Evolutionary conservation across 35 echinoderm and acorn worm species (phyloP), one percentile per base, ranked within the genome.

Genomic region (Stichopus chloronotus): DNA sequence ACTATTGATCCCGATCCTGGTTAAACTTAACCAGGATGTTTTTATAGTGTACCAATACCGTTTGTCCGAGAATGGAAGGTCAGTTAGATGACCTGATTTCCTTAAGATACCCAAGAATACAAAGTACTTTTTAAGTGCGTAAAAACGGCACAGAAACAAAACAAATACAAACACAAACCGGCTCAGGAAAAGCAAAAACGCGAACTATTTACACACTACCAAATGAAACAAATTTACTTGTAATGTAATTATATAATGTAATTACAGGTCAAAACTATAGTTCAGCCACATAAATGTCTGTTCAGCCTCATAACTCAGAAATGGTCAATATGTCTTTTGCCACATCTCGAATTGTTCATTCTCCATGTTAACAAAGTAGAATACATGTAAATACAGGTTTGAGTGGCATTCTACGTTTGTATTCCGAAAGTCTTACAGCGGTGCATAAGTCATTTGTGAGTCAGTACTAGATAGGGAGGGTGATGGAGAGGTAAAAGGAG

Each of bases 401-500:
- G 65, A 71, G 65, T 71, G 65, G 1, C 65, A 71, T 71, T 71
- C 65, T 71, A 71, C 65, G 72, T 76, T 76, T 76, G 72, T 76
- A 76, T 21, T 76, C 72, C 72, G 10, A 76, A 76, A 76, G 72
- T 13, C 65, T 71, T 2, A 76, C 72, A 76, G 72, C 72, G 72
- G 10, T 76, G 72, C 25, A 76, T 76, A 17, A 76, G 72, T 76
- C 72, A 76, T 76, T 76, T 76, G 72, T 76, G 72, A 76, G 72
- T 76, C 14, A 76, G 72, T 76, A 11, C 72, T 76, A 76, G 72
- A 76, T 76, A 76, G 25, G 4, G 72, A 76, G 72, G 72, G 72
- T 76, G 9, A 76, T 76, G 72, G 72, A 76, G 72, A 76, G 72
- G 72, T 76, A 76, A 24, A 76, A 76, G 72, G 72, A 76, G 72